Conservation (phyloP, 2,888 invertebrate species). For the Stenotaenia linearis region DNA sequence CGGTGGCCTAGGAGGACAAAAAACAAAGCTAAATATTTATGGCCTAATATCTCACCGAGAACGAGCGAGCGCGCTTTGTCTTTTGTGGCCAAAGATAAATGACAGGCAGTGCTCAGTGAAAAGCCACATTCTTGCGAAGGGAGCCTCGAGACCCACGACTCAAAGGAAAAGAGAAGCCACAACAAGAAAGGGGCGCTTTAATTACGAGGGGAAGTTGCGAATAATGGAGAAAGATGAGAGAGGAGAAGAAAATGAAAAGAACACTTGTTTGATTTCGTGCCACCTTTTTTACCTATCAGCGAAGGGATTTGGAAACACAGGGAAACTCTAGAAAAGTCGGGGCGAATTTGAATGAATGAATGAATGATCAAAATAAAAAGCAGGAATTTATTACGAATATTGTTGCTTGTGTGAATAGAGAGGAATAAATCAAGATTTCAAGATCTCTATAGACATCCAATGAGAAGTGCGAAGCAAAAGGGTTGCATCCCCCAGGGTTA, state of each 20-base stretch:
- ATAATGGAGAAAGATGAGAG: conserved; percentile 17
- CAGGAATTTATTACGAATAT: background rate
- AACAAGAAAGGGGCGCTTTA: conserved; percentile 5
- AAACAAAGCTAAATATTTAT: conserved; percentile 33
- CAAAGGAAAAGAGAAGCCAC: background rate
- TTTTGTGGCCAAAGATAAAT: conserved; percentile 29
- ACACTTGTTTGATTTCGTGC: conserved; percentile 13
- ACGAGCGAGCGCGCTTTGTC: conserved; percentile 26
- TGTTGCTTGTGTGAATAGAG: background rate
- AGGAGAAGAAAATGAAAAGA: background rate
- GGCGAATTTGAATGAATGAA: background rate
- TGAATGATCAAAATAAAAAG: background rate
- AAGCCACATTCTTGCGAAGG: conserved; percentile 1
- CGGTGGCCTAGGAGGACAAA: conserved; percentile 4
- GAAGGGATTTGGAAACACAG: background rate
- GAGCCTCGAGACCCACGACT: background rate
- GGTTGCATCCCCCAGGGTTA: background rate
- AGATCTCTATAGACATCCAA: background rate
- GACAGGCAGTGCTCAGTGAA: conserved; percentile 11
- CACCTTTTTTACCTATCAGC: background rate
- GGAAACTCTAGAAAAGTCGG: background rate
- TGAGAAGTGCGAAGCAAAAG: background rate
- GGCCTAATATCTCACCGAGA: conserved; percentile 30
- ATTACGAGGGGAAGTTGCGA: conserved; percentile 11
- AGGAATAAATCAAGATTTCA: background rate